Evolutionary conservation across 2,113 vertebrate genomes (phyloP), one percentile per base, ranked within the genome.

Genomic region (Phrynosoma platyrhinos): DNA sequence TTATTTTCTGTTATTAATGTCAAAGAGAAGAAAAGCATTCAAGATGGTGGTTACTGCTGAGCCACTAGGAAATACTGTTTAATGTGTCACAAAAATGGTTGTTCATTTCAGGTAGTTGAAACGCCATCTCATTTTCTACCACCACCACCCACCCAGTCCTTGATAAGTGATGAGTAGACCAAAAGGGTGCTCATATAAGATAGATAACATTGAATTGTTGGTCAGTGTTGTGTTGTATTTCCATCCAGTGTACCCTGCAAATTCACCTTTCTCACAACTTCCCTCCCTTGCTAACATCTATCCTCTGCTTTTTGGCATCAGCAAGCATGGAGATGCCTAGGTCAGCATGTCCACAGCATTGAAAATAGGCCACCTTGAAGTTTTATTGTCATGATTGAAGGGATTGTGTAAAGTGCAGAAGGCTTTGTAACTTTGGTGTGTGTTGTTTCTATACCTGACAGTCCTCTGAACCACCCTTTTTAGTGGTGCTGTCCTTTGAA

Each of bases 401-500:
- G 79, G 74, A 52, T 78, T 58, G 84, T 90, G 84, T 83, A 86
- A 86, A 82, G 62, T 69, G 64, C 79, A 86, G 83, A 86, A 77
- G 79, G 84, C 47, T 77, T 86, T 86, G 84, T 90, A 86, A 90
- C 64, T 58, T 82, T 90, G 72, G 79, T 78, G 74, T 86, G 72
- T 83, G 79, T 86, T 77, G 84, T 82, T 86, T 88, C 84, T 86
- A 89, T 53, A 40, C 86, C 53, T 58, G 84, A 77, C 62, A 77
- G 53, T 88, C 86, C 83, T 90, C 88, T 82, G 3, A 88, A 79
- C 77, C 79, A 83, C 69, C 77, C 74, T 78, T 86, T 84, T 79
- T 86, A 89, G 85, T 42, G 88, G 92, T 88, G 21, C 89, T 75
- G 87, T 91, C 88, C 89, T 93, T 91, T 89, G 79, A 89, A 92